A percentile compares a stretch with the other conserved stretches of the same genome.
phyloP scores from a whole-genome alignment of 1,140 invertebrate genomes.

The Brachystomella parvula region DNA sequence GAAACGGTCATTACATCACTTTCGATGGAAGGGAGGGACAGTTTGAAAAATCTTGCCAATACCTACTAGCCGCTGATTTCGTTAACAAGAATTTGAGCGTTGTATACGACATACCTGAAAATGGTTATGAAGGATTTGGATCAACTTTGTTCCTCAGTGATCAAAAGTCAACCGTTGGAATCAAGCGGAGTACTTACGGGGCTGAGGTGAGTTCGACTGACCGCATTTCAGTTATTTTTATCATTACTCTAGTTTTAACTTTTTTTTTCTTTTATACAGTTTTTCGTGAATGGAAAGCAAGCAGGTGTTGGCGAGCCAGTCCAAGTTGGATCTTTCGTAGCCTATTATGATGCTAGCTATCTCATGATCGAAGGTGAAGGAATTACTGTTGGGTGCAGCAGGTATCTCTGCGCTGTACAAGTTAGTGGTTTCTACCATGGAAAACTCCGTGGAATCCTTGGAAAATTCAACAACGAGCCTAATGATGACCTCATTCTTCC shows the following conservation, averaged over 20 bases:
- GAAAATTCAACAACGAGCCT: conserved; percentile 77
- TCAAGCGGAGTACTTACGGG: neutral
- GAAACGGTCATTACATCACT: conserved; percentile 73
- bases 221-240: too few relatives aligned
- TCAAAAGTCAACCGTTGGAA: neutral
- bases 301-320: neutral
- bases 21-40: conserved; percentile 71
- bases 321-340: neutral
- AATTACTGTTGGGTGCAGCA: conserved; percentile 46
- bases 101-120: conserved; percentile 46
- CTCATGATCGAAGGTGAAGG: neutral
- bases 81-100: conserved; percentile 70
- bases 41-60: conserved; percentile 72
- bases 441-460: conserved; percentile 72
- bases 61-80: conserved; percentile 73
- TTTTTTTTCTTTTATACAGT: conserved; percentile 32
- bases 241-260: too few relatives aligned
- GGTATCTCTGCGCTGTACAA: conserved; percentile 55
- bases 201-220: too few relatives aligned
- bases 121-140: conserved; percentile 41
- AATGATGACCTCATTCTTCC: conserved; percentile 66
- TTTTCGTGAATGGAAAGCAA: conserved; percentile 42
- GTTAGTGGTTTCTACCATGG: conserved; percentile 70
- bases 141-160: conserved; percentile 51
- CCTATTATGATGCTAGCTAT: neutral